Percentiles rank a stretch among this genome's conserved stretches.
Evolutionary conservation across 2,797 vertebrate genomes (phyloP).

Genomic region (Danio aesculapii): DNA sequence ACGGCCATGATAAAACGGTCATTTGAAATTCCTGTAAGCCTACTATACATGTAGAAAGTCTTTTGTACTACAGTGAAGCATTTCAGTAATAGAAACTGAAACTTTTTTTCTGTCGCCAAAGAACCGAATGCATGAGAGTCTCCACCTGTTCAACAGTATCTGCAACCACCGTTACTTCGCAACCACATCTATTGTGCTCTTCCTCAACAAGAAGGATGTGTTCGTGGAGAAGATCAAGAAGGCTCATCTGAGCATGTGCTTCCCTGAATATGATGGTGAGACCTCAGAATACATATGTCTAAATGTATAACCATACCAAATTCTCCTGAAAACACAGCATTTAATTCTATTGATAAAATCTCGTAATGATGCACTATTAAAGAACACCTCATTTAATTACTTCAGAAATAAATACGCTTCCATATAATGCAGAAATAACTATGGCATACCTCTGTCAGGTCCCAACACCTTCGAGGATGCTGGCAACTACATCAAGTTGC

Average conservation of each 20-base stretch:
- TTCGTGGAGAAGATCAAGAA: constrained; percentile 98
- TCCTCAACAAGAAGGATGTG: constrained; percentile 99
- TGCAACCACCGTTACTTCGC: constrained; percentile 98
- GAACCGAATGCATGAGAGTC: constrained; percentile 99
- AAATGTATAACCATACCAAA: not conserved
- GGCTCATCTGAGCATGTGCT: constrained; percentile 98
- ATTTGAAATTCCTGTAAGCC: too few species aligned
- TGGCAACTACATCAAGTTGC: constrained; percentile 94
- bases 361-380: too few species aligned
- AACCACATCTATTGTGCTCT: constrained; percentile 95
- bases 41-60: not conserved
- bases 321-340: not conserved
- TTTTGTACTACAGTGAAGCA: not conserved
- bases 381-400: not conserved
- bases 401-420: not conserved
- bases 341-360: too few species aligned
- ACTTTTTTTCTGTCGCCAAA: constrained; percentile 60
- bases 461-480: constrained; percentile 96
- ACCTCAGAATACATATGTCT: not conserved
- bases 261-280: constrained; percentile 97
- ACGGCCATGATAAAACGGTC: too few species aligned
- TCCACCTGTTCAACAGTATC: constrained; percentile 99
- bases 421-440: not conserved
- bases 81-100: not conserved
- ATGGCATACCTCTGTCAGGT: constrained; percentile 72